A percentile compares a stretch with the other conserved stretches of the same genome.
Evolutionary conservation across 2,888 invertebrate species (phyloP).

Genomic region (Zelleria hepariella): DNA sequence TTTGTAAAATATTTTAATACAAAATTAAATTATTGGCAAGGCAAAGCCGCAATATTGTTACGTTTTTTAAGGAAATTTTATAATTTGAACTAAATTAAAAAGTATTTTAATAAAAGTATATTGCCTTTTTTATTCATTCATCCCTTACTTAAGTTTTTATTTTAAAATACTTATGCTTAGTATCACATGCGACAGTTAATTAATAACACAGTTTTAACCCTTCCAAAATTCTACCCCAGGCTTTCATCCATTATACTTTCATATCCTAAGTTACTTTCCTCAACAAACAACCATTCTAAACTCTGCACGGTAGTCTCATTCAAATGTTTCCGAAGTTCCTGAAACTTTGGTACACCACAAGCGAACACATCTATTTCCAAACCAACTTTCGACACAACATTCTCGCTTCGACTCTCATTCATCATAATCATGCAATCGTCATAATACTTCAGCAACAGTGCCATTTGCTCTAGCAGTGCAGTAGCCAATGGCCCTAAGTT

Average conservation of each 20-base stretch:
- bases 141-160: not conserved
- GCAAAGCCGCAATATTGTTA: not conserved
- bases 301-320: conserved; percentile 16
- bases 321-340: conserved; percentile 33
- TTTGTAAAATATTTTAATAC: no score
- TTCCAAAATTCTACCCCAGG: conserved; percentile 6
- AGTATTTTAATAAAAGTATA: not conserved
- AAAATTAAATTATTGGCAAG: not conserved
- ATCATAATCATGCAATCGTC: conserved; percentile 43
- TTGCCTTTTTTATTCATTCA: not conserved
- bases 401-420: conserved; percentile 34
- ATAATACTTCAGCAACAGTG: conserved; percentile 34
- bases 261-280: not conserved
- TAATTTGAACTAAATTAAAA: not conserved
- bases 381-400: conserved; percentile 31
- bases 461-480: conserved; percentile 34
- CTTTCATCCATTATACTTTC: not conserved
- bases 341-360: conserved; percentile 25
- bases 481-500: conserved; percentile 26
- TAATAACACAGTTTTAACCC: not conserved
- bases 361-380: conserved; percentile 43
- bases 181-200: not conserved
- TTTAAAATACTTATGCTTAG: not conserved
- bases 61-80: not conserved
- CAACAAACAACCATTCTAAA: not conserved